Evolutionary conservation across 2,888 invertebrate species (phyloP).

Genomic region (Synanthedon andrenaeformis): DNA sequence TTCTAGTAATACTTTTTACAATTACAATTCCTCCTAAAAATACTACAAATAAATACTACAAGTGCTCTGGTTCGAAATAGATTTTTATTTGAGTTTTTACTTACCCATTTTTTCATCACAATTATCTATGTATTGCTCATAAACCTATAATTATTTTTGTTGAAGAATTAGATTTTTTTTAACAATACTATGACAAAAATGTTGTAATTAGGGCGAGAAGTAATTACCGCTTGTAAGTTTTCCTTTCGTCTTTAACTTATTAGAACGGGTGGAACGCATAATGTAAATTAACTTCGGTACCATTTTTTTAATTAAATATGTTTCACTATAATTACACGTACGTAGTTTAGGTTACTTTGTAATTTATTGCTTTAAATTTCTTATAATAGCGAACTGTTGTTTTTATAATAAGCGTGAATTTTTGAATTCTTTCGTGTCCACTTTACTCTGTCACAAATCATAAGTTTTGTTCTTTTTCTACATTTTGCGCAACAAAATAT

Average conservation of each 20-base stretch:
- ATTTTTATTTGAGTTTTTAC: no score
- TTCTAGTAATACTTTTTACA: no score
- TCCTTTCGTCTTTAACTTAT: conserved; percentile 30
- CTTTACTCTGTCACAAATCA: not conserved
- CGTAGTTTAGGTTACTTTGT: conserved; percentile 9
- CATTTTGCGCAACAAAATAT: not conserved
- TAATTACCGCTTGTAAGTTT: conserved; percentile 55
- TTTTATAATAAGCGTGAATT: not conserved
- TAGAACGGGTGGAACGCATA: conserved; percentile 26
- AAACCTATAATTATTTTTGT: conserved; percentile 53
- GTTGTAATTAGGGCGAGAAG: conserved; percentile 40
- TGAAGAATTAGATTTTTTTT: conserved; percentile 32
- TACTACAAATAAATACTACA: no score
- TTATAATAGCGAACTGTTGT: not conserved
- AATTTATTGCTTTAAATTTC: conserved; percentile 6
- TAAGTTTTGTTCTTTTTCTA: not conserved
- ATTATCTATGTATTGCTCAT: conserved; percentile 1
- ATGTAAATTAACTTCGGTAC: conserved; percentile 40
- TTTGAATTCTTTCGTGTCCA: not conserved
- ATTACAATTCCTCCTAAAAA: no score
- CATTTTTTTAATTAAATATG: conserved; percentile 30
- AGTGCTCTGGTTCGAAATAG: no score
- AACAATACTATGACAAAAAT: conserved; percentile 47
- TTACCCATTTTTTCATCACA: no score
- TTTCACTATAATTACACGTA: conserved; percentile 27